Evolutionary conservation across 2,888 invertebrate species (phyloP), one percentile per base, ranked within the genome.

Genomic region (Luperina nickerlii): DNA sequence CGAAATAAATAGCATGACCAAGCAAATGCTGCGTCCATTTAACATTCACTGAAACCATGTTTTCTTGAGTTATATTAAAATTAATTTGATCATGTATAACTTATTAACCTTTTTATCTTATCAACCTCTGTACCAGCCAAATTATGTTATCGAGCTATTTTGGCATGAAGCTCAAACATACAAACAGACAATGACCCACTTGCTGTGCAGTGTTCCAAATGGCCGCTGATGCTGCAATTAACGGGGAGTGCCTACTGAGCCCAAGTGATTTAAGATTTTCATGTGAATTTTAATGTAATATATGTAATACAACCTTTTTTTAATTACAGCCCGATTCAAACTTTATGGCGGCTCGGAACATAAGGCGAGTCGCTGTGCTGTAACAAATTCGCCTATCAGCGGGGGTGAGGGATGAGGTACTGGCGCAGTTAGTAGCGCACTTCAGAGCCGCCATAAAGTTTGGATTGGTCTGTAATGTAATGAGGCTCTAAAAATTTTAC

Each of bases 271-370:
- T 42, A 27, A 42, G 63, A 78, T 32, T 32, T 20, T 32, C 15
- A 79, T 77, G 20, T n/a, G 45, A n/a, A 77, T 57, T 67, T 45
- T 62, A 79, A 74, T 32, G 27, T 71, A 71, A 62, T 42, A 2
- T 67, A 32, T 32, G 32, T 32, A 32, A 32, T 32, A 45, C 45
- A 48, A 48, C 9, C 32, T 24, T 32, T 24, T 48, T 73, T 32
- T 45, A 32, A 79, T 72, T n/a, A 60, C n/a, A 13, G 4, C 11
- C 54, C 11, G 11, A 60, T n/a, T n/a, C 11, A 60, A 60, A 60
- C 4, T 60, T 57, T 57, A 57, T 11, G 4, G n/a, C 11, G 57
- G n/a, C 13, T 60, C 11, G 11, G 57, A 60, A 60, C n/a, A n/a
- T 60, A n/a, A 60, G n/a, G 11, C 11, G n/a, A n/a, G 11, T 60